A percentile compares a stretch with the other conserved stretches of the same genome.
These are phyloP conservation scores for Poicephalus gulielmi DNA, from an alignment of 2,113 vertebrate genomes.

Conservation along the genomic window DNA sequence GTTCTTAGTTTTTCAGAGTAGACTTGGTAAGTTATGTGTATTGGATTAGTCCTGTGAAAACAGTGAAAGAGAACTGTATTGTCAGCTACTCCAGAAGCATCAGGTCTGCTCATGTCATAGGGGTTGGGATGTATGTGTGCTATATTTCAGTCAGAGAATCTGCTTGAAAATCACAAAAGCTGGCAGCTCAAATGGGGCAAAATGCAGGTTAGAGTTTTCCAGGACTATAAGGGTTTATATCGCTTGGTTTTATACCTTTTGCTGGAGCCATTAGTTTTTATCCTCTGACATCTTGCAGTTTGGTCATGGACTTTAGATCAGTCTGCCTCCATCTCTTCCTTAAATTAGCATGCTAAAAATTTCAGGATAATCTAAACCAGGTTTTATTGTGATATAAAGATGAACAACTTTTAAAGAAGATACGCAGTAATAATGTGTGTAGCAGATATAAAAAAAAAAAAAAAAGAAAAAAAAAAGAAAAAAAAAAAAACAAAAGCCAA, in stretches of 20 bases:
- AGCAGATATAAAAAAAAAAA: not conserved
- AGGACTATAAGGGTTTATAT: not conserved
- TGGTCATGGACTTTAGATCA: not conserved
- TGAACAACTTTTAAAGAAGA: not conserved
- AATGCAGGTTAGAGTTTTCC: not conserved
- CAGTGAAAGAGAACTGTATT: not conserved
- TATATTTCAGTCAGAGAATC: not conserved
- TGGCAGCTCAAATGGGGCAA: not conserved
- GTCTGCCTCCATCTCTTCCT: not conserved
- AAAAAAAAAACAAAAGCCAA: too few relatives aligned
- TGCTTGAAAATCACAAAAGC: not conserved
- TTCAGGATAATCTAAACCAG: not conserved
- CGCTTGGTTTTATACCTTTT: not conserved
- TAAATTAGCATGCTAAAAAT: not conserved
- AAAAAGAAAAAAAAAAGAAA: too few relatives aligned
- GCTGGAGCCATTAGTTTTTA: not conserved
- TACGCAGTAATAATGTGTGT: not conserved
- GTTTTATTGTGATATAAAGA: not conserved
- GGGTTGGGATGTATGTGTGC: not conserved
- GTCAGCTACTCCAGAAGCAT: not conserved
- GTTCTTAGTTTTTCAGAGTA: not conserved
- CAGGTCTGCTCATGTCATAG: too few relatives aligned
- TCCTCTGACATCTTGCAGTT: not conserved
- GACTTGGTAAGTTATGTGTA: not conserved
- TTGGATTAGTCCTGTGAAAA: not conserved